A percentile compares a stretch with the other conserved stretches of the same genome.
These are phyloP conservation scores for Pachydiplax longipennis DNA, from an alignment of 2,888 invertebrate genomes.

Conservation along the genomic window DNA sequence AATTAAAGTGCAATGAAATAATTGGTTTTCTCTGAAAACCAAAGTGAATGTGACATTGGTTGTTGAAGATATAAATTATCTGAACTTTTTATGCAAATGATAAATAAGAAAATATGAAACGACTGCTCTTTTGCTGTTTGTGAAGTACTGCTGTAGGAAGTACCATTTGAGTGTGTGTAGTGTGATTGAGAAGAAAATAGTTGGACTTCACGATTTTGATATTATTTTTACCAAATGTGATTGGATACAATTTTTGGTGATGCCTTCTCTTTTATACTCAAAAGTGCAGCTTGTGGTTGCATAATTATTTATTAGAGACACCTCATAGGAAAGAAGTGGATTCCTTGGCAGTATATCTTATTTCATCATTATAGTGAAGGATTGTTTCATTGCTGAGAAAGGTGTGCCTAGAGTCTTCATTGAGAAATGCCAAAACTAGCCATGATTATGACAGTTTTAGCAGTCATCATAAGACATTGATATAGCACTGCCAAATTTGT, in stretches of 20 bases:
- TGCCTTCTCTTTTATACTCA: not conserved
- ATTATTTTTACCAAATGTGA: not conserved
- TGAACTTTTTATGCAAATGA: not conserved
- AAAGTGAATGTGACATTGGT: not conserved
- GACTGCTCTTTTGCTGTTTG: not conserved
- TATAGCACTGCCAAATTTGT: not conserved
- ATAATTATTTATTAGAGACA: not conserved
- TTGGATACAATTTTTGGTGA: not conserved
- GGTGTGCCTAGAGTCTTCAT: not conserved
- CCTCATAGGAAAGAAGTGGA: not conserved
- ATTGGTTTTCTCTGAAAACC: not conserved
- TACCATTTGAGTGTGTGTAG: not conserved
- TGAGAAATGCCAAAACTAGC: not conserved
- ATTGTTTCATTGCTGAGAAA: not conserved
- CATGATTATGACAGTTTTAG: not conserved
- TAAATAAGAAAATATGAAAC: not conserved
- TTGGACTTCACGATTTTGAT: not conserved
- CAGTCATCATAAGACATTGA: not conserved
- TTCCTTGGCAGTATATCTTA: not conserved
- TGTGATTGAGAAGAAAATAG: not conserved
- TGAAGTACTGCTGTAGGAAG: not conserved
- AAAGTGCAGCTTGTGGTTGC: not conserved
- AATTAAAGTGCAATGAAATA: not conserved
- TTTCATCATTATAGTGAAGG: not conserved
- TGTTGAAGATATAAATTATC: not conserved